phyloP scores from a whole-genome alignment of 2,113 vertebrate genomes.

The Isurus oxyrinchus region DNA sequence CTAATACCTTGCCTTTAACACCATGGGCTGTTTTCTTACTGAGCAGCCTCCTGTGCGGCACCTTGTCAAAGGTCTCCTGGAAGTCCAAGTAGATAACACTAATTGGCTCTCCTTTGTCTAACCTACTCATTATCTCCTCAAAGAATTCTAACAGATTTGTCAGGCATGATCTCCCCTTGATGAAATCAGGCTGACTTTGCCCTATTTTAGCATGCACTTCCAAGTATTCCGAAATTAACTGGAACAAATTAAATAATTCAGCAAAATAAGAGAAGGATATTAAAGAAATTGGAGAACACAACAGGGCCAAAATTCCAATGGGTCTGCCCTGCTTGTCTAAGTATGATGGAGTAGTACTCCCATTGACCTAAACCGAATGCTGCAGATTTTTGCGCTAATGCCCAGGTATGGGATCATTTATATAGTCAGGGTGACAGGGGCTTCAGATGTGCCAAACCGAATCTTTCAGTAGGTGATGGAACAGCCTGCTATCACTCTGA shows the following conservation, averaged over 20 bases:
- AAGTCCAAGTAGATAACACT: too few relatives aligned
- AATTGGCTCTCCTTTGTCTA: too few relatives aligned
- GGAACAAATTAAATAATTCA: not conserved
- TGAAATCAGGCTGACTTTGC: too few relatives aligned
- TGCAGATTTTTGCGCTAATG: not conserved
- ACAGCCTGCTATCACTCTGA: not conserved
- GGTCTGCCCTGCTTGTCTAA: not conserved
- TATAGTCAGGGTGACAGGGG: not conserved
- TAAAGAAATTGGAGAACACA: not conserved
- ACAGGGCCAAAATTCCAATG: not conserved
- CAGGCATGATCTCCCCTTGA: too few relatives aligned
- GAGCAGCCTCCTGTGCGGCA: too few relatives aligned
- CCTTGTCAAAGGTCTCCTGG: too few relatives aligned
- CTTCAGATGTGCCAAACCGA: not conserved
- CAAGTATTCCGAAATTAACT: not conserved
- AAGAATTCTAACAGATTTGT: too few relatives aligned
- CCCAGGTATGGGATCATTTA: not conserved
- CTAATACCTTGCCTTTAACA: too few relatives aligned
- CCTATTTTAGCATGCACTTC: too few relatives aligned
- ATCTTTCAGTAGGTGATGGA: not conserved
- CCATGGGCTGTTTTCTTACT: too few relatives aligned
- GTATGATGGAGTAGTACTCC: not conserved
- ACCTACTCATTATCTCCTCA: too few relatives aligned
- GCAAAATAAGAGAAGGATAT: not conserved
- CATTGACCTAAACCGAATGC: not conserved